These are phyloP conservation scores for Cydia amplana DNA, from an alignment of 1,140 invertebrate species.

Conservation along the genomic window DNA sequence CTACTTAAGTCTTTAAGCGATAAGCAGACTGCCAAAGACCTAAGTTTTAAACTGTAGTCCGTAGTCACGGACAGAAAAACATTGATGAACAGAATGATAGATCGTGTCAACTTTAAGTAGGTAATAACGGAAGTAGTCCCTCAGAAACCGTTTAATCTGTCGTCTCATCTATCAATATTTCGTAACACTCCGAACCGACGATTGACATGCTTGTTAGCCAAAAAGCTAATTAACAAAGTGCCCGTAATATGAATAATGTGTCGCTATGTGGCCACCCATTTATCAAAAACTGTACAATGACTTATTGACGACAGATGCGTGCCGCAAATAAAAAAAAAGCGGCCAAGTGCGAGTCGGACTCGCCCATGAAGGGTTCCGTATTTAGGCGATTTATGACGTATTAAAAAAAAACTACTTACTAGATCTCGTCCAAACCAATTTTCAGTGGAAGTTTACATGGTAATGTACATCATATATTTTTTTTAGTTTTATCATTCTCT, in stretches of 20 bases:
- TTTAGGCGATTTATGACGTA: too few species aligned
- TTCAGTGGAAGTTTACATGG: too few species aligned
- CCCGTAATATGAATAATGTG: conserved; percentile 7
- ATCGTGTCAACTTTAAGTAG: neutral
- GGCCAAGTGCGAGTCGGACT: too few species aligned
- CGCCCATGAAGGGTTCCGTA: too few species aligned
- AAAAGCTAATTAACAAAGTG: conserved; percentile 1
- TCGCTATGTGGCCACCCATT: conserved; percentile 22
- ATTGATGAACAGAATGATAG: neutral
- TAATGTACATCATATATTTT: too few species aligned
- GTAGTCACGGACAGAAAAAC: neutral
- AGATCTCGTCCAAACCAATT: too few species aligned
- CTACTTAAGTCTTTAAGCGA: too few species aligned
- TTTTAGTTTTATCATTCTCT: too few species aligned
- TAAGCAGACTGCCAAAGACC: neutral
- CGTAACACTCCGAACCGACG: conserved; percentile 4
- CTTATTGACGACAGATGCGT: conserved; percentile 30
- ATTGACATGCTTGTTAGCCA: conserved; percentile 14
- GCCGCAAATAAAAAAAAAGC: conserved; percentile 31
- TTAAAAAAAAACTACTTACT: too few species aligned
- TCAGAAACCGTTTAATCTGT: conserved; percentile 7
- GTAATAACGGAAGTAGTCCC: conserved; percentile 11
- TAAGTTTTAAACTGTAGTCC: neutral
- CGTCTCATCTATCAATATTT: conserved; percentile 18
- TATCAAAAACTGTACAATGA: conserved; percentile 26